Conservation (phyloP, 2,888 invertebrate species). For the Meandrusa payeni region DNA sequence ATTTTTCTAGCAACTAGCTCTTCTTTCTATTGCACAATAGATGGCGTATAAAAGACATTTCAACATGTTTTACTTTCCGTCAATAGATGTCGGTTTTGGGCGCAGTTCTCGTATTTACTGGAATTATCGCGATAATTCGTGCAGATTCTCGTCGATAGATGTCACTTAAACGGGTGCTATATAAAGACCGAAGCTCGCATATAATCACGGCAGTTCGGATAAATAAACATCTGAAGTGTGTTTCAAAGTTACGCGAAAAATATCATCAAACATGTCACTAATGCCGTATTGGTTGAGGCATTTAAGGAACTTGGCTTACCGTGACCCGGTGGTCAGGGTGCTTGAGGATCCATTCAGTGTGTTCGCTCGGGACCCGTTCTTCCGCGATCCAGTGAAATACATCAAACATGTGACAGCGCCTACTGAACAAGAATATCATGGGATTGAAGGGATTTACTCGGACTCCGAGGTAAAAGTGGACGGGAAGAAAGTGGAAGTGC, state of each 20-base stretch:
- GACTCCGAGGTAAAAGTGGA: conserved; percentile 79
- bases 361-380: conserved; percentile 62
- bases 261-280: conserved; percentile 56
- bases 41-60: conserved; percentile 26
- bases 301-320: conserved; percentile 55
- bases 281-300: conserved; percentile 71
- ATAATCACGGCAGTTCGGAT: conserved; percentile 38
- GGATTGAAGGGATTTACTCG: conserved; percentile 74
- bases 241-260: conserved; percentile 21
- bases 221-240: conserved; percentile 36
- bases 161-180: conserved; percentile 46
- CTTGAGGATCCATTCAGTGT: conserved; percentile 60
- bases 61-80: conserved; percentile 26
- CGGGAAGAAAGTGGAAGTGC: conserved; percentile 86
- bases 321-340: conserved; percentile 54
- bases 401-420: conserved; percentile 49
- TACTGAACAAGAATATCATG: conserved; percentile 47
- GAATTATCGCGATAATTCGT: conserved; percentile 53
- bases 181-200: conserved; percentile 40
- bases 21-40: conserved; percentile 24
- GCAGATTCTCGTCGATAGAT: conserved; percentile 50
- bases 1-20: conserved; percentile 9
- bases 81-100: conserved; percentile 43
- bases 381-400: conserved; percentile 60
- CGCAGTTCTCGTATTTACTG: conserved; percentile 24